Conservation (phyloP, 2,888 invertebrate species). For the Lasioglossum lativentre region DNA sequence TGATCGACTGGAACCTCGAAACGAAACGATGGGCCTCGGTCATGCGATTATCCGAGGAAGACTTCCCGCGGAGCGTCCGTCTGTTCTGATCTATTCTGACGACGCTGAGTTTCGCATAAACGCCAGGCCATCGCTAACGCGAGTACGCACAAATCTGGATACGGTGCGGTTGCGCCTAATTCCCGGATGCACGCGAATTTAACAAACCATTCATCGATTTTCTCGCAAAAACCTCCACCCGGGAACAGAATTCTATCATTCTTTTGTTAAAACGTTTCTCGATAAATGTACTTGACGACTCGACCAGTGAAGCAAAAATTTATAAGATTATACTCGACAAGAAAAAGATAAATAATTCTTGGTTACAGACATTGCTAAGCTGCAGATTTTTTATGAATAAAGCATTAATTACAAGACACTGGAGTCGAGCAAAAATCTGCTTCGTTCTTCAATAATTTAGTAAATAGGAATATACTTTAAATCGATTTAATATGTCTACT, state of each 20-base stretch:
- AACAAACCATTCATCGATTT: neutral
- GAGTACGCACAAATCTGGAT: conserved; percentile 24
- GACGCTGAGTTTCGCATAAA: conserved; percentile 31
- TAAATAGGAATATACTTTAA: no score
- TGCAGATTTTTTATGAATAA: no score
- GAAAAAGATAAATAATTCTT: neutral
- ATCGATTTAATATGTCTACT: no score
- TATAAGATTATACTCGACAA: neutral
- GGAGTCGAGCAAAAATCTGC: no score
- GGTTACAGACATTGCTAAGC: no score
- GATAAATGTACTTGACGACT: neutral
- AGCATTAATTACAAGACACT: no score
- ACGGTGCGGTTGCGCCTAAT: conserved; percentile 11
- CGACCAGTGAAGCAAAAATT: neutral
- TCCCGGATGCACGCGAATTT: neutral
- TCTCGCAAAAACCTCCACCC: neutral
- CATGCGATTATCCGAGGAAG: conserved; percentile 35
- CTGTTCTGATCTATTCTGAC: neutral
- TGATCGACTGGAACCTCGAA: conserved; percentile 44
- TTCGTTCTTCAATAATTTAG: no score
- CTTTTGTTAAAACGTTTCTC: neutral
- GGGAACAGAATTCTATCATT: neutral
- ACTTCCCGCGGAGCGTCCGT: conserved; percentile 33
- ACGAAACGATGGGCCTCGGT: conserved; percentile 36
- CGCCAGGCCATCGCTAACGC: conserved; percentile 11